Evolutionary conservation across 2,888 invertebrate genomes (phyloP).

Genomic region (Charanyca ferruginea): DNA sequence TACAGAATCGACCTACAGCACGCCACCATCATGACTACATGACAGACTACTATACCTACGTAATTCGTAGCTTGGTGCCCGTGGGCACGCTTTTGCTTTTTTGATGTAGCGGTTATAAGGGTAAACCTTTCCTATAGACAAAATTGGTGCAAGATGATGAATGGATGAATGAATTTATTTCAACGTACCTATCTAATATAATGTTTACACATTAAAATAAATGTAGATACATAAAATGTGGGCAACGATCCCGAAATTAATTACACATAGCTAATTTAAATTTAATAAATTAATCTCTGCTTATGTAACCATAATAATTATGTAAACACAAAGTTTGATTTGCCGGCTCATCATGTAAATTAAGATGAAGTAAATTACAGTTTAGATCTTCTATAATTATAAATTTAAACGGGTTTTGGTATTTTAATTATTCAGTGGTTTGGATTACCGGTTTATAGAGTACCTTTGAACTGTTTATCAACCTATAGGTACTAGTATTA

Average conservation of each 20-base stretch:
- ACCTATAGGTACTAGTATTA: no score
- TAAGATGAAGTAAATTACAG: conserved; percentile 50
- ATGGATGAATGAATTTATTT: no score
- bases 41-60: no score
- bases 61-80: no score
- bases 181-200: background rate
- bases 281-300: conserved; percentile 11
- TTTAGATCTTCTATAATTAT: conserved; percentile 40
- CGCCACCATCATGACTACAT: no score
- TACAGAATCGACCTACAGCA: no score
- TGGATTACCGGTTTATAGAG: conserved; percentile 4
- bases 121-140: no score
- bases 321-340: conserved; percentile 43
- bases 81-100: no score
- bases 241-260: background rate
- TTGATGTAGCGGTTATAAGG: no score
- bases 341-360: conserved; percentile 40
- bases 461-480: conserved; percentile 4
- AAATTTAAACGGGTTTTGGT: conserved; percentile 42
- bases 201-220: background rate
- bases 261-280: conserved; percentile 21
- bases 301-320: conserved; percentile 36
- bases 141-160: no score
- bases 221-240: background rate
- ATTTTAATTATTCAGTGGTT: conserved; percentile 50